Base-by-base conservation (phyloP, 64 coral and sea anemone genomes). In the Porites lutea region DNA sequence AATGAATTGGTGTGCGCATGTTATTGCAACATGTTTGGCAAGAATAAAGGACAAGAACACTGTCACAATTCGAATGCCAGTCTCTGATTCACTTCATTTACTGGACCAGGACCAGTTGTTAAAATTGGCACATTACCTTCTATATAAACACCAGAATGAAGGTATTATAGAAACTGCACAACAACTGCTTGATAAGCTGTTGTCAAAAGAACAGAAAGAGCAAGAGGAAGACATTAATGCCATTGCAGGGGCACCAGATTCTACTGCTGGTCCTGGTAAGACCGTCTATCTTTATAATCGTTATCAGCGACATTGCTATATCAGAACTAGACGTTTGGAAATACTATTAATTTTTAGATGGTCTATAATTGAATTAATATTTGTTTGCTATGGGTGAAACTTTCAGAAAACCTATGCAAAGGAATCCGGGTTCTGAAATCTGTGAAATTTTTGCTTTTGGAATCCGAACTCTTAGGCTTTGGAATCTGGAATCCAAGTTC, bases 211-310 rank as follows among this genome's bases (percentile, higher is more conserved):
- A 58, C 75, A 77, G 13, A 52, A 74, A 48, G n/a, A 90, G 18
- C 57, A 65, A 1, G 47, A 86, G 0, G 92, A 94, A 8, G 78
- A 98, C 48, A 98, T 98, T 52, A 98, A 98, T 77, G 51, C 62
- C 5, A 74, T 98, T 84, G 18, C 91, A 20, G 96, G 96, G 16
- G 96, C 89, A n/a, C 96, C 96, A 8, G 96, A 98, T 88, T 88
- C 96, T 10, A 95, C 96, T 54, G 92, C 96, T 59, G 96, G 96
- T 52, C 92, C 96, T 55, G 96, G 96, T 96, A 87, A 87, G 45
- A 9, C 8, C 8, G 7, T 8, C n/a, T 57, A 12, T 9, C 12
- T 7, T 9, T 1, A 57, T 57, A 57, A 57, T 9, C 2, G 1
- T 57, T 57, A 12, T 12, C 12, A 12, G 7, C 12, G 1, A 4